Evolutionary conservation across 1,140 invertebrate species (phyloP).

Genomic region (Hyphantria cunea): DNA sequence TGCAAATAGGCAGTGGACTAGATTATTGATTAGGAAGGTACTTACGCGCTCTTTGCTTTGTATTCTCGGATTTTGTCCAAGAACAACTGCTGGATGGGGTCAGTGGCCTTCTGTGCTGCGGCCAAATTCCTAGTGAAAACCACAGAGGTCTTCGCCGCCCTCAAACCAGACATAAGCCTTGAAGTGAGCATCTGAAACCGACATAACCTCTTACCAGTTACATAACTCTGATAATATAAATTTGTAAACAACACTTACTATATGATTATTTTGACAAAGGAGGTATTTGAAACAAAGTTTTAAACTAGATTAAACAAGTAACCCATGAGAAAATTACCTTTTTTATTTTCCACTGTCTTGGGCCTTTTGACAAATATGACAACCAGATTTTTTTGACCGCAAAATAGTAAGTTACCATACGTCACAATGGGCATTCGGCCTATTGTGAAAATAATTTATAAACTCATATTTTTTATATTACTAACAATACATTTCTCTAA

Average conservation of each 20-base stretch:
- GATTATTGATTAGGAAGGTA: conserved; percentile 8
- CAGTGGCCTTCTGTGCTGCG: conserved; percentile 88
- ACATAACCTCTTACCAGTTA: conserved; percentile 70
- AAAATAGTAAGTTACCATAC: background rate
- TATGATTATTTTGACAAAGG: too few species aligned
- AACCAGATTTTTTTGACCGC: conserved; percentile 1
- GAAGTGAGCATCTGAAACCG: conserved; percentile 76
- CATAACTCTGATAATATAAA: conserved; percentile 53
- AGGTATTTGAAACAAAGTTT: too few species aligned
- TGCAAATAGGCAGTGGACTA: too few species aligned
- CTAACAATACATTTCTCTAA: too few species aligned
- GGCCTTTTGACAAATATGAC: conserved; percentile 31
- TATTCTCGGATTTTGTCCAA: conserved; percentile 96
- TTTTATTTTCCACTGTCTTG: conserved; percentile 13
- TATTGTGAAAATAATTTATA: background rate
- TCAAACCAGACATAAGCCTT: conserved; percentile 59
- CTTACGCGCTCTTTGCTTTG: conserved; percentile 83
- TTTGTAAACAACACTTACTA: background rate
- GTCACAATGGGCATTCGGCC: background rate
- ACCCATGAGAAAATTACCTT: conserved; percentile 24
- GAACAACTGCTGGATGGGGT: conserved; percentile 97
- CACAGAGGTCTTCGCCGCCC: conserved; percentile 63
- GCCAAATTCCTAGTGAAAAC: conserved; percentile 84
- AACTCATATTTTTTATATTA: background rate
- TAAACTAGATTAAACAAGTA: background rate